These are phyloP conservation scores for Syndactyla subalaris DNA, from an alignment of 2,797 vertebrate species.

Conservation along the genomic window DNA sequence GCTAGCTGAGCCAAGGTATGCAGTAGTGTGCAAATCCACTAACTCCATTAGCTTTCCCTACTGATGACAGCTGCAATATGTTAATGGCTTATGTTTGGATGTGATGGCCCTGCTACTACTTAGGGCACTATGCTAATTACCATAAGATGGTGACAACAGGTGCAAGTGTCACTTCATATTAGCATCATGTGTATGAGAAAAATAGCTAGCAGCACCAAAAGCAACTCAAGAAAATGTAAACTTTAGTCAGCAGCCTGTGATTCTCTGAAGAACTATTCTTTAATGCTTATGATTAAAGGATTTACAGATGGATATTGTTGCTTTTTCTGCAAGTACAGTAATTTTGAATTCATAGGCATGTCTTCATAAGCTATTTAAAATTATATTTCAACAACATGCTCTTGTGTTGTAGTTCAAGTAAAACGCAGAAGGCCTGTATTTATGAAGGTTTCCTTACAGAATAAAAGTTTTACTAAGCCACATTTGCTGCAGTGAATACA, in stretches of 20 bases:
- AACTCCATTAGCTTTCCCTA: constrained; percentile 77
- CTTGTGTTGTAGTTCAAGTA: constrained; percentile 67
- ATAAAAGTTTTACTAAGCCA: constrained; percentile 63
- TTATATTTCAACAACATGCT: constrained; percentile 61
- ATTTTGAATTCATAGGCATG: constrained; percentile 74
- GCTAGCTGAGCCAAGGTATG: constrained; percentile 79
- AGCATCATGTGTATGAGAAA: constrained; percentile 74
- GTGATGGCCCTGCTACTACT: constrained; percentile 80
- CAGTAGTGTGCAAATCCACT: constrained; percentile 75
- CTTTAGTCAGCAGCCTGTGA: constrained; percentile 79
- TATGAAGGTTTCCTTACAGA: constrained; percentile 63
- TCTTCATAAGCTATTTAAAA: constrained; percentile 77
- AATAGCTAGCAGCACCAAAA: constrained; percentile 77
- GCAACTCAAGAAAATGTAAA: constrained; percentile 78
- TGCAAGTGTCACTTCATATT: constrained; percentile 83
- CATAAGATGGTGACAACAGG: constrained; percentile 84
- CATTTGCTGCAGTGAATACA: constrained; percentile 9
- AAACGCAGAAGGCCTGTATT: constrained; percentile 59
- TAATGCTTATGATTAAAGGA: constrained; percentile 80
- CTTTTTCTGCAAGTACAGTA: constrained; percentile 71
- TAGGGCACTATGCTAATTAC: constrained; percentile 85
- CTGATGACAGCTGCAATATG: constrained; percentile 86
- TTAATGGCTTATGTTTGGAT: constrained; percentile 84
- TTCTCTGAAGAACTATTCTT: constrained; percentile 76
- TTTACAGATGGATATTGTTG: constrained; percentile 58